A percentile compares a stretch with the other conserved stretches of the same genome.
phyloP scores from a whole-genome alignment of 1,140 invertebrate genomes.

The Ooceraea biroi region DNA sequence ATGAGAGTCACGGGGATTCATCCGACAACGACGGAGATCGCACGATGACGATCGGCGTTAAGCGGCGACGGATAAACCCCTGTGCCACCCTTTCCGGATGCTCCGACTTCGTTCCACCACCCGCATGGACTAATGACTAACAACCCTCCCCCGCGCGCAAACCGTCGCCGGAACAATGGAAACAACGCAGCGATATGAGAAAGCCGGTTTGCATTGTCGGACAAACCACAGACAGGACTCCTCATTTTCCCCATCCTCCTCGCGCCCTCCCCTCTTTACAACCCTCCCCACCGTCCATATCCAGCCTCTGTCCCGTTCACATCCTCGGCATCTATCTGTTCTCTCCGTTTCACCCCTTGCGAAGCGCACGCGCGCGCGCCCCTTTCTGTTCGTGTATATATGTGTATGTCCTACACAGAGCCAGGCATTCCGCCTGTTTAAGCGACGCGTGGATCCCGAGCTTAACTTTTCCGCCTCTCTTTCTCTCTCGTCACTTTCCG shows the following conservation, averaged over 20 bases:
- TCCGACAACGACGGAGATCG: not conserved
- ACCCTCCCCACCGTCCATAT: conserved; percentile 25
- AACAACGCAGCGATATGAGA: conserved; percentile 84
- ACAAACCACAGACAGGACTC: conserved; percentile 66
- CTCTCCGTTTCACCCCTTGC: not conserved
- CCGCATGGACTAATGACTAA: conserved; percentile 58
- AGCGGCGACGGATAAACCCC: conserved; percentile 32
- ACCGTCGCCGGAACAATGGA: conserved; percentile 78
- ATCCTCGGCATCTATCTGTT: conserved; percentile 21
- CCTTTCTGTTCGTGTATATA: not conserved
- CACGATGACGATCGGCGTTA: conserved; percentile 62
- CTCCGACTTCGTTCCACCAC: conserved; percentile 23
- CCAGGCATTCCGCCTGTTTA: conserved; percentile 28
- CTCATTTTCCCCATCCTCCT: conserved; percentile 37
- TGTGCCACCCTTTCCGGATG: conserved; percentile 23
- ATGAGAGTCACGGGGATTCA: conserved; percentile 14
- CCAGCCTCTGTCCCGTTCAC: conserved; percentile 34
- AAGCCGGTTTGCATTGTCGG: conserved; percentile 84
- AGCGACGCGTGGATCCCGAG: conserved; percentile 5
- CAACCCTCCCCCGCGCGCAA: conserved; percentile 51
- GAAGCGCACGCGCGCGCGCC: not conserved
- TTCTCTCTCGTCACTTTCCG: conserved; percentile 46
- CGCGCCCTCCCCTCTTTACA: conserved; percentile 31
- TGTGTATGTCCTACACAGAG: not conserved
- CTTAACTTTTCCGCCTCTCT: conserved; percentile 41